These are phyloP conservation scores for Acanthosepion pharaonis DNA, from an alignment of 2,888 invertebrate species.

Conservation along the genomic window DNA sequence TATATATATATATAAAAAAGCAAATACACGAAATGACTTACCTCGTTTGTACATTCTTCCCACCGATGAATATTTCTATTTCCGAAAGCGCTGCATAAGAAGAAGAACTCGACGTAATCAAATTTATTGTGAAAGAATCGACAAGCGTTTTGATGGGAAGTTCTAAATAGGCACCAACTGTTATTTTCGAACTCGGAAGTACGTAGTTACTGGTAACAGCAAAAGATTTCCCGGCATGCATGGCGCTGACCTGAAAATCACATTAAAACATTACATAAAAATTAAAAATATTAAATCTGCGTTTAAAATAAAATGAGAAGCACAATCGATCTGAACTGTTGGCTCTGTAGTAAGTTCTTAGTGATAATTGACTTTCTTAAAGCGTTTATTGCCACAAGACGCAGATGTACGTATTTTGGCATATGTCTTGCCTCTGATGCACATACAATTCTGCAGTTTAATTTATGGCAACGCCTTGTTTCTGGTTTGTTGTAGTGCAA, in stretches of 20 bases:
- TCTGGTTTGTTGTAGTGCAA: too few relatives aligned
- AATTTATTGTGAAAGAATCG: slow-evolving; percentile 55
- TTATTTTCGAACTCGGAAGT: slow-evolving; percentile 50
- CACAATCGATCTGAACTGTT: neutral
- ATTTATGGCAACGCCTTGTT: too few relatives aligned
- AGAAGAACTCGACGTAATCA: slow-evolving; percentile 49
- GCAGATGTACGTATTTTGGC: too few relatives aligned
- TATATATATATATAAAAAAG: neutral
- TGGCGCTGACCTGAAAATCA: slow-evolving; percentile 57
- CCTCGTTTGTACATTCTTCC: slow-evolving; percentile 53
- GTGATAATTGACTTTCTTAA: too few relatives aligned
- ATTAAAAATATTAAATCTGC: neutral
- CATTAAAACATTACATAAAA: neutral
- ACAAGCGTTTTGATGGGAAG: slow-evolving; percentile 56
- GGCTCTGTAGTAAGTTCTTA: too few relatives aligned
- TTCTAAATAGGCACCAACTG: slow-evolving; percentile 61
- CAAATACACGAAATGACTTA: neutral
- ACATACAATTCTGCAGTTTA: too few relatives aligned
- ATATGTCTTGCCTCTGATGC: too few relatives aligned
- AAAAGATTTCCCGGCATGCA: slow-evolving; percentile 52
- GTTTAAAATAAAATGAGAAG: neutral
- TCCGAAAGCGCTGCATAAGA: slow-evolving; percentile 58
- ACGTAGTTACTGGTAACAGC: slow-evolving; percentile 59
- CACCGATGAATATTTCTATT: slow-evolving; percentile 62
- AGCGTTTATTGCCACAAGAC: too few relatives aligned